Base-by-base conservation (phyloP, 1,140 invertebrate genomes). In the Drosophila pachea region DNA sequence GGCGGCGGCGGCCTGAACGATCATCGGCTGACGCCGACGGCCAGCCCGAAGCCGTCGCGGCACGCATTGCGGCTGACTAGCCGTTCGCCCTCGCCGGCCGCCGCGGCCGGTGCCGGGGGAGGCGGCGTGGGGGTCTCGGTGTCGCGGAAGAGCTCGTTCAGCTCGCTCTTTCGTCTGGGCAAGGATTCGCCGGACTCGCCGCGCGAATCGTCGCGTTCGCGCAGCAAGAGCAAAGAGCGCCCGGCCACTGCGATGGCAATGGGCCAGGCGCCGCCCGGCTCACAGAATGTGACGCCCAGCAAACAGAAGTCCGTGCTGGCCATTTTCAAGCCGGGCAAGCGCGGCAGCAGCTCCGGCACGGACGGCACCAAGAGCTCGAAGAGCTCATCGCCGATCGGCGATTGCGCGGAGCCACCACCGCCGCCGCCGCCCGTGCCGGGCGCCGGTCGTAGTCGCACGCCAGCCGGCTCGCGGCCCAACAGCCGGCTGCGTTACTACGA, bases 91-190 rank as follows among this genome's bases (percentile, higher is more conserved):
- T 92, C 90, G 6, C 91, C 91, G 7, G 89, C 89, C 16, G 33
- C 9, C 36, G 12, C 2, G 38, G 36, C 2, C 1, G 14, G 9
- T 2, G 22, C 3, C 22, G 22, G 22, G 22, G n/a, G n/a, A n/a
- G n/a, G n/a, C n/a, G n/a, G n/a, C n/a, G 22, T 22, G 1, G 22
- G 22, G 5, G n/a, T n/a, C 6, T 88, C 92, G 0, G 91, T 93
- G 0, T 95, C 94, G 0, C 90, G 95, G 47, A 95, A 95, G 82
- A 95, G 93, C 69, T 95, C 94, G 16, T 95, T 95, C 74, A 93
- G 94, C 66, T 95, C 94, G 1, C 88, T 96, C 5, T 96, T 96
- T 76, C 94, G 93, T 0, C 56, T 89, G 52, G 87, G 79, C 59
- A 88, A 87, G 14, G 88, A 89, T 48, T 89, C 88, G 0, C 88